Percentiles rank a stretch among this genome's conserved stretches.
Conservation (phyloP, 1,140 invertebrate species). For the Rhysida immarginata region DNA sequence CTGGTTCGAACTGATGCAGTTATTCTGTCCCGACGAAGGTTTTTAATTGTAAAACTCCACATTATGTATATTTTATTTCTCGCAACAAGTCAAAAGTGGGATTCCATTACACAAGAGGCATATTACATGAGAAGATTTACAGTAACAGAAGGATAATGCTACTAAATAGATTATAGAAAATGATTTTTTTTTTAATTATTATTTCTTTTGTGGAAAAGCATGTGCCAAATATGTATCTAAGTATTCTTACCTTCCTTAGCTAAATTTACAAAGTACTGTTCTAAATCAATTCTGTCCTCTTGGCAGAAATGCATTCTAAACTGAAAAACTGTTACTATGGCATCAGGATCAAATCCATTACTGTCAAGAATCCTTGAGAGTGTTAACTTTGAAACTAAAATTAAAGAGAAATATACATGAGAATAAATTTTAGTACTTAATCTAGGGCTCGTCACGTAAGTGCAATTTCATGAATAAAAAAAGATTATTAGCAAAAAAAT, state of each 20-base stretch:
- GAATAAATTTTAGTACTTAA: not conserved
- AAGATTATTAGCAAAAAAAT: not conserved
- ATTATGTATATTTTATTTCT: no score
- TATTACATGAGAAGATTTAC: no score
- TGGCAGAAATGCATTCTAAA: conserved; percentile 23
- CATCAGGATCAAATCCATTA: conserved; percentile 25
- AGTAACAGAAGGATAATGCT: no score
- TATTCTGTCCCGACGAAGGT: no score
- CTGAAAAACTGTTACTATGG: conserved; percentile 25
- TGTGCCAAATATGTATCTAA: no score
- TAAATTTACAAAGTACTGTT: conserved; percentile 22
- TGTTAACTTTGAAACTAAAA: conserved; percentile 11
- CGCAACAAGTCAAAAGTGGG: no score
- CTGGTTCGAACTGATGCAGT: no score
- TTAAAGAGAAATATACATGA: conserved; percentile 8
- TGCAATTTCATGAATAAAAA: not conserved
- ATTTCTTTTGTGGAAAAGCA: no score
- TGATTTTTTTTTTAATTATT: no score
- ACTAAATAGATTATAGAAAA: no score
- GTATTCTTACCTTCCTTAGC: conserved; percentile 30
- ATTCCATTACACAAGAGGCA: no score
- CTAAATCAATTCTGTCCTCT: conserved; percentile 21
- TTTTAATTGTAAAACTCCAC: no score
- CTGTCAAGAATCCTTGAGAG: conserved; percentile 21
- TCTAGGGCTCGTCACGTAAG: not conserved